Base-by-base conservation (phyloP, 1,140 invertebrate genomes). In the Diachasmimorpha longicaudata region DNA sequence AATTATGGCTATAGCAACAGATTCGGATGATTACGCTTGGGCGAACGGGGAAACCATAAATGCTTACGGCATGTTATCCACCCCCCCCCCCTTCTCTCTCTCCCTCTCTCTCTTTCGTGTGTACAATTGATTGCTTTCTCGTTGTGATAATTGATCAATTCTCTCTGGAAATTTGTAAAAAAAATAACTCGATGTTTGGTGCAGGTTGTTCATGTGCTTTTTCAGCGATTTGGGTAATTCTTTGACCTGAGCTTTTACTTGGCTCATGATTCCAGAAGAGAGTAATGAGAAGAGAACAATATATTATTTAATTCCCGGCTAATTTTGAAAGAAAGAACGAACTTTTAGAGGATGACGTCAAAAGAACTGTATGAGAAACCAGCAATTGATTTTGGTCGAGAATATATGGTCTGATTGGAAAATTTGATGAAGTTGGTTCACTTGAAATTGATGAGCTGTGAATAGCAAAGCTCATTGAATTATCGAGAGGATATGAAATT, bases 1-100 rank as follows among this genome's bases (percentile, higher is more conserved):
- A 63, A 63, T 63, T 63, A 63, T 63, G 58, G 19, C 58, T 63
- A 31, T 63, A 63, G 58, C 58, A 63, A 63, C 58, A 63, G 58
- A 63, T 63, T 63, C 23, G 58, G 58, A 63, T 63, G 58, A 63
- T 63, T 63, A 63, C 58, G 58, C 23, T 63, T 63, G 14, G 23
- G 23, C 31, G 58, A 63, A 63, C 58, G 23, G 58, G 58, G 13
- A 63, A 63, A 63, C 58, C 58, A 63, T 63, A 63, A 63, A 63
- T 63, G 58, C 58, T 63, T 63, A 63, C 58, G 58, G 58, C 58
- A 63, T 63, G 23, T 63, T 63, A 13, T 58, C 52, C 19, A 5
- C 52, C 14, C 52, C 14, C 31, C 31, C n/a, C 31, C 6, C 31
- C 6, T 6, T 31, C 31, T 31, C 31, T 31, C 31, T 31, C 31